Conservation (phyloP, 2,113 vertebrate genomes). For the Mohoua ochrocephala region DNA sequence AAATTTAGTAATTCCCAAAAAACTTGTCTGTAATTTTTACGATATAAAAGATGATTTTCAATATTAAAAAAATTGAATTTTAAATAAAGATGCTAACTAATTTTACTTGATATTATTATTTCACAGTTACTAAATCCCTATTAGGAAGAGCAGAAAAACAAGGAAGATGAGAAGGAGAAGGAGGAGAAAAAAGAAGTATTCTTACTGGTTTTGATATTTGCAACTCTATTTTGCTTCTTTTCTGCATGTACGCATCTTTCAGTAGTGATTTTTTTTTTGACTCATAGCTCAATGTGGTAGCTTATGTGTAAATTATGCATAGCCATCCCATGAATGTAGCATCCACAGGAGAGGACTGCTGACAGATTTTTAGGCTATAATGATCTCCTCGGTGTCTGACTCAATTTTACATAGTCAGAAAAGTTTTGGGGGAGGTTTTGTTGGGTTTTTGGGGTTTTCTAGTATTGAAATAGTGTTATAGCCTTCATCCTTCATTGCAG, state of each 20-base stretch:
- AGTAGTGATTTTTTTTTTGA: neutral
- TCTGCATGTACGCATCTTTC: neutral
- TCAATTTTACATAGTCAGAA: neutral
- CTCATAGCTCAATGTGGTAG: neutral
- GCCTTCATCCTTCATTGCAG: neutral
- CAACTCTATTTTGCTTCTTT: neutral
- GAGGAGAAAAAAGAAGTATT: neutral
- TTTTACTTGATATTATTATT: neutral
- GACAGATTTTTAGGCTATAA: neutral
- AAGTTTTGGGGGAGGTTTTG: rapidly evolving
- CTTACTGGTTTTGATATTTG: neutral
- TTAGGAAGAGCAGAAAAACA: neutral
- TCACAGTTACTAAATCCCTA: neutral
- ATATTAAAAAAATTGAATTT: neutral
- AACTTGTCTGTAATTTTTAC: neutral
- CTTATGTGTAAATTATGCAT: neutral
- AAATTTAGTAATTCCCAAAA: neutral
- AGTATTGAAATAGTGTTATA: neutral
- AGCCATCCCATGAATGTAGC: neutral
- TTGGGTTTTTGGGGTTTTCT: neutral
- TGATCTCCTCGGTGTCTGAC: neutral
- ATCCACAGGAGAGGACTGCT: neutral
- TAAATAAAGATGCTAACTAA: neutral
- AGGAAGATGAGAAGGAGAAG: neutral
- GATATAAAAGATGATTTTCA: neutral